These are phyloP conservation scores for Papilio aristodemus DNA, from an alignment of 1,140 invertebrate species.

Conservation along the genomic window DNA sequence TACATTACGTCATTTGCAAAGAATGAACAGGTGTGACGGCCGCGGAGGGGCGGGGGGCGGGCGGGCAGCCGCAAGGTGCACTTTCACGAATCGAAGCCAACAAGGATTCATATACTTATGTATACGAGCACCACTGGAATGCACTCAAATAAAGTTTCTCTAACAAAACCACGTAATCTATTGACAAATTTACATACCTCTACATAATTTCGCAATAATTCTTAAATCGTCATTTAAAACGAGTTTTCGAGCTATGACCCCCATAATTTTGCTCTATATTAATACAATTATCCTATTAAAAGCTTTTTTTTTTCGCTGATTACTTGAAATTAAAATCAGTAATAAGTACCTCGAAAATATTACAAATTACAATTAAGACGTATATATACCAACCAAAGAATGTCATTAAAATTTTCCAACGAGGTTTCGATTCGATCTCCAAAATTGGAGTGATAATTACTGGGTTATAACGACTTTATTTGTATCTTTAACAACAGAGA, in stretches of 20 bases:
- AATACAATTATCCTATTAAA: neutral
- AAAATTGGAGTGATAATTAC: slow-evolving; percentile 5
- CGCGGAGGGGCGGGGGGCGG: slow-evolving; percentile 34
- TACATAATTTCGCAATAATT: slow-evolving; percentile 47
- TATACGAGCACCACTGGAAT: slow-evolving; percentile 42
- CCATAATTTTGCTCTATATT: slow-evolving; percentile 10
- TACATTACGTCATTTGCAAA: slow-evolving; percentile 67
- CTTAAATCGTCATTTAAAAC: slow-evolving; percentile 37
- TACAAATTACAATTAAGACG: no score
- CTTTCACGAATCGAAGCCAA: slow-evolving; percentile 57
- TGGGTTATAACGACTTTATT: slow-evolving; percentile 3
- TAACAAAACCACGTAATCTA: slow-evolving; percentile 36
- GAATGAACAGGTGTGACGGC: slow-evolving; percentile 64
- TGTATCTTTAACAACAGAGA: neutral
- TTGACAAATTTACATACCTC: slow-evolving; percentile 53
- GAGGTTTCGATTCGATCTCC: slow-evolving; percentile 1
- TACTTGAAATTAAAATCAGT: no score
- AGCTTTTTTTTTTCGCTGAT: no score
- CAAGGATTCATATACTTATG: slow-evolving; percentile 53
- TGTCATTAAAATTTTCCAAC: slow-evolving; percentile 4
- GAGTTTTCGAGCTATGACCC: slow-evolving; percentile 25
- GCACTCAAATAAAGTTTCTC: slow-evolving; percentile 53
- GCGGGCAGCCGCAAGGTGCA: slow-evolving; percentile 57
- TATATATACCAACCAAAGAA: neutral
- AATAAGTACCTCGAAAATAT: no score